Conservation (phyloP, 2,888 invertebrate species). For the Strigamia maritima region DNA sequence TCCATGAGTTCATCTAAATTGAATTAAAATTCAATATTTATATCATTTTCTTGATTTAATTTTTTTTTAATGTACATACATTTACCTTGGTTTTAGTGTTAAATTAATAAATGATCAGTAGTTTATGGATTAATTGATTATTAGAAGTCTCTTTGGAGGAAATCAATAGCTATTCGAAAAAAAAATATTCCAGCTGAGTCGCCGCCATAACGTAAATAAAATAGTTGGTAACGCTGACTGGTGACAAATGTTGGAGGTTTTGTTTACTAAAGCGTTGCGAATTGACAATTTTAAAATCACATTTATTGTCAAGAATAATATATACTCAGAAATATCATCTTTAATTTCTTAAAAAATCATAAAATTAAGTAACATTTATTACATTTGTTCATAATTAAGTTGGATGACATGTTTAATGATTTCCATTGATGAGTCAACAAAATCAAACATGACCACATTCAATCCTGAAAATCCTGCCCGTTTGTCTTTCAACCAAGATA, state of each 20-base stretch:
- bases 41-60: neutral
- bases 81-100: neutral
- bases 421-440: slow-evolving; percentile 64
- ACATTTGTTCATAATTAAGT: slow-evolving; percentile 57
- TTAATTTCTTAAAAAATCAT: no score
- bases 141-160: no score
- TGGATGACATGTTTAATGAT: slow-evolving; percentile 66
- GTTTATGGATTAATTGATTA: neutral
- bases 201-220: neutral
- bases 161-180: neutral
- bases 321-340: no score
- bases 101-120: neutral
- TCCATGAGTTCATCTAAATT: slow-evolving; percentile 3
- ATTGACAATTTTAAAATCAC: no score
- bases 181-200: neutral
- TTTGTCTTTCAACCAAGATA: slow-evolving; percentile 52
- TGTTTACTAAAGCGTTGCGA: no score
- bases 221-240: neutral
- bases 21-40: neutral
- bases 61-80: neutral
- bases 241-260: neutral
- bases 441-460: slow-evolving; percentile 78
- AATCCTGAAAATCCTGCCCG: slow-evolving; percentile 54
- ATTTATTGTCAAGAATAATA: no score
- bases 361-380: no score